Evolutionary conservation across 37 sponge, comb jelly and placozoan species (phyloP), one percentile per base, ranked within the genome.

Genomic region (Eunapius fragilis): DNA sequence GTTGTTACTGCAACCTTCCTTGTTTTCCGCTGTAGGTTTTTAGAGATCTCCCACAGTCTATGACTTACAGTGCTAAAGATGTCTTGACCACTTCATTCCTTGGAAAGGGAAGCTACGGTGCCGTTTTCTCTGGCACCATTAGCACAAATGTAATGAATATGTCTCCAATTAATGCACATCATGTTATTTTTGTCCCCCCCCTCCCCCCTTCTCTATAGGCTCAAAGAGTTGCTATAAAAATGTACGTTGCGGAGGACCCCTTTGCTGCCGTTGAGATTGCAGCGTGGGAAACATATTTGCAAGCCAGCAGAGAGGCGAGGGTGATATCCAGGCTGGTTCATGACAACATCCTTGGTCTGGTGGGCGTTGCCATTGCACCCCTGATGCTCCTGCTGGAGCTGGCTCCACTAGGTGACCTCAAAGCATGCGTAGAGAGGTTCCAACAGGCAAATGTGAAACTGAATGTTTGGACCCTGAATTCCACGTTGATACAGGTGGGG

Each of bases 381-480:
- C 50, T 90, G 36, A 74, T 89, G 67, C 78, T 95, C 68, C 68
- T 95, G 70, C 87, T 92, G 37, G 93, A 90, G 75, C 86, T 89
- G 68, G 96, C 96, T 34, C 93, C 94, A 3, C 33, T 71, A n/a
- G 94, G 93, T 12, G 94, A 93, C 84, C 84, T 95, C 31, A 85
- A 90, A 81, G 50, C 36, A 11, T 78, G 74, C 25, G 37, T 90
- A n/a, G 81, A 82, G 25, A 33, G 31, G 32, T 95, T 83, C 81
- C 77, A 74, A 48, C 45, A 47, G 30, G 71, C 49, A 1, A 72
- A 67, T 25, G 71, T 81, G 25, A 71, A 50, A 35, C 50, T 91
- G 32, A 88, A 82, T 67, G 45, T 85, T 22, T 76, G 72, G 13
- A 80, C 92, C 9, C 38, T 90, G 41, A 70, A 48, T 45, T 38